Percentiles rank a stretch among this genome's conserved stretches.
These are phyloP conservation scores for Cygnus olor DNA, from an alignment of 2,797 vertebrate genomes.

Conservation along the genomic window DNA sequence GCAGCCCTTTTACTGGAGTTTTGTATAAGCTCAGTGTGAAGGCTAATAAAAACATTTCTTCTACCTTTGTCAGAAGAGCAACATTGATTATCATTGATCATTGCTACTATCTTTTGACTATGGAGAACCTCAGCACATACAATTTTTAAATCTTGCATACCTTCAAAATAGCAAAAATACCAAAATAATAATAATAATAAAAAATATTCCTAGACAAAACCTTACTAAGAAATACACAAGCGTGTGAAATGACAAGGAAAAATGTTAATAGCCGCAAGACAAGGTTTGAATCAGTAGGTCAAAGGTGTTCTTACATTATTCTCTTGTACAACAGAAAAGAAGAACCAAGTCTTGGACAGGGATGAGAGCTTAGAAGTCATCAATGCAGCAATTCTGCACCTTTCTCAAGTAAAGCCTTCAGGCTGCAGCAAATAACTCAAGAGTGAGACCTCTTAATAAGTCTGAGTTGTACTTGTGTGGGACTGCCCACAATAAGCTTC, in stretches of 20 bases:
- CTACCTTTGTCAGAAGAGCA: neutral
- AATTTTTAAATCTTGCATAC: neutral
- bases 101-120: neutral
- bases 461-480: neutral
- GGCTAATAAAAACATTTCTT: neutral
- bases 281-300: neutral
- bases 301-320: neutral
- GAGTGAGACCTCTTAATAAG: neutral
- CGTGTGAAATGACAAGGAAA: neutral
- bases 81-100: neutral
- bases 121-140: neutral
- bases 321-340: accelerated
- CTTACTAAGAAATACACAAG: neutral
- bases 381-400: neutral
- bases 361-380: neutral
- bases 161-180: neutral
- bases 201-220: neutral
- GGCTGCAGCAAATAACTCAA: neutral
- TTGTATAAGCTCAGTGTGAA: neutral
- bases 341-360: too few relatives aligned
- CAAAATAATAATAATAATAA: neutral
- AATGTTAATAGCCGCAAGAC: neutral
- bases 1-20: neutral
- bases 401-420: neutral
- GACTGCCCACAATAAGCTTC: neutral